Evolutionary conservation across 2,888 invertebrate species (phyloP).

Genomic region (Isotomurus palustris): DNA sequence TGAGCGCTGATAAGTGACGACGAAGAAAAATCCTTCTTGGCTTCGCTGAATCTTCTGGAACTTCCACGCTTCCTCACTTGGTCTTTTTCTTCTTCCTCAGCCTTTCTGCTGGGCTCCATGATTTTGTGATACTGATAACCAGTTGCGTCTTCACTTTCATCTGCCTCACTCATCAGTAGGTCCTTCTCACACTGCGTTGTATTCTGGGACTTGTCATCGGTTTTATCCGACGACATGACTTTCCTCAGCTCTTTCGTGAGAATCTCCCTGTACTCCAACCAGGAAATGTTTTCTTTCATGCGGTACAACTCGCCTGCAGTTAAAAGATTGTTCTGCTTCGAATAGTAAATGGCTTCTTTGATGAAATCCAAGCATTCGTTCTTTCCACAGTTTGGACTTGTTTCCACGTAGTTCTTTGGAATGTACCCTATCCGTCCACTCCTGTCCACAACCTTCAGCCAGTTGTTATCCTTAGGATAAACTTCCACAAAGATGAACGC

Average conservation of each 20-base stretch:
- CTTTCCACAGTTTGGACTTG: conserved; percentile 4
- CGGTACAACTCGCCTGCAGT: conserved; percentile 8
- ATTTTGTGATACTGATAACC: too few species aligned
- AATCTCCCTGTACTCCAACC: not conserved
- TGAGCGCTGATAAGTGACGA: too few species aligned
- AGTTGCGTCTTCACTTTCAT: too few species aligned
- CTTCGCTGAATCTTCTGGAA: too few species aligned
- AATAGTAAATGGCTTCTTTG: conserved; percentile 14
- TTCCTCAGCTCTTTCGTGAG: not conserved
- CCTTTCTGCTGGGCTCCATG: too few species aligned
- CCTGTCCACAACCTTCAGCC: conserved; percentile 24
- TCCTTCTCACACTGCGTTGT: too few species aligned
- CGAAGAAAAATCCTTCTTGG: too few species aligned
- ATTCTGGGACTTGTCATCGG: too few species aligned
- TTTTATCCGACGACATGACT: too few species aligned
- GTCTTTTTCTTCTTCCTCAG: too few species aligned
- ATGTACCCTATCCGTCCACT: conserved; percentile 26
- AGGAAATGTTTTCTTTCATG: conserved; percentile 12
- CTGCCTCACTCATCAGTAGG: too few species aligned
- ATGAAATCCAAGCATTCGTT: conserved; percentile 18
- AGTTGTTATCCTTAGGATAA: conserved; percentile 20
- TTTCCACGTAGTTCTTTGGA: conserved; percentile 22
- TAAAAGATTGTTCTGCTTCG: conserved; percentile 11
- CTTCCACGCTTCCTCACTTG: too few species aligned
- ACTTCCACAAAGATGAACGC: conserved; percentile 21